Percentiles rank a stretch among this genome's conserved stretches.
phyloP scores from a whole-genome alignment of 1,140 invertebrate genomes.

The Diuraphis noxia region DNA sequence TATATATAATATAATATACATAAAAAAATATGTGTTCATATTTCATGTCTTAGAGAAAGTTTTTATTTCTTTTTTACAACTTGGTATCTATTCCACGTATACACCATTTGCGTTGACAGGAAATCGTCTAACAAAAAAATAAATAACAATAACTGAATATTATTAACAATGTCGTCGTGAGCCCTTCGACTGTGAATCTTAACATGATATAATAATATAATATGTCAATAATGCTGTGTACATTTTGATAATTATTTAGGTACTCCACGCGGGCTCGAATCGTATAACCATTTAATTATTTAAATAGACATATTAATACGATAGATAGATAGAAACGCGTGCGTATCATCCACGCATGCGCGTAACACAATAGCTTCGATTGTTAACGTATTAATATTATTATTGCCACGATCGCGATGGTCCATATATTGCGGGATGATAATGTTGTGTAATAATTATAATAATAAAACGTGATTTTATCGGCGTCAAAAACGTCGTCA shows the following conservation, averaged over 20 bases:
- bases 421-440: background rate
- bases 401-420: background rate
- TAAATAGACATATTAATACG: background rate
- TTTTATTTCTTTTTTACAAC: background rate
- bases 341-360: background rate
- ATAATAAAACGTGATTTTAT: background rate
- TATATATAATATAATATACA: background rate
- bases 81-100: background rate
- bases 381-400: background rate
- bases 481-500: background rate
- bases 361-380: background rate
- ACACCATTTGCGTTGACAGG: background rate
- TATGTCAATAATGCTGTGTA: background rate
- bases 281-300: background rate
- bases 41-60: slow-evolving; percentile 21
- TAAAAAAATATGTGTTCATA: background rate
- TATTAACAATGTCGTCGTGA: background rate
- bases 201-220: background rate
- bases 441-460: background rate
- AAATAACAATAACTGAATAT: background rate
- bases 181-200: background rate
- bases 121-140: background rate
- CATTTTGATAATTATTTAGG: background rate
- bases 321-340: too few species aligned
- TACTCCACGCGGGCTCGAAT: background rate